These are phyloP conservation scores for Heliconius sara DNA, from an alignment of 2,888 invertebrate genomes.

Conservation along the genomic window DNA sequence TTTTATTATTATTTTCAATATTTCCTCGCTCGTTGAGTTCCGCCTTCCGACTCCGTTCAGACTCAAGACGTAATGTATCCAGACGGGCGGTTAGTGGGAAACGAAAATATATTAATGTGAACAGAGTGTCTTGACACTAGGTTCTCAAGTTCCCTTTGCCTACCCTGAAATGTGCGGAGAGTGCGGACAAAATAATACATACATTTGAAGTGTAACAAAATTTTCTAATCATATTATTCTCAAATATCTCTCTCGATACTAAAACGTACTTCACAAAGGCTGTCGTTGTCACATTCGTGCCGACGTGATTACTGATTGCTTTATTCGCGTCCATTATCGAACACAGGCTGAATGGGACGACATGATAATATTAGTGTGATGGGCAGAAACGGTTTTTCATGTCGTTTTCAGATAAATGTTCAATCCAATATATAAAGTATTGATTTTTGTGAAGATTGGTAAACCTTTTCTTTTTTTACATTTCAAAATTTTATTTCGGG, in stretches of 20 bases:
- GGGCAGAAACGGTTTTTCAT: constrained; percentile 13
- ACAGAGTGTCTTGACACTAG: no score
- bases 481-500: no score
- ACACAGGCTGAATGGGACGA: constrained; percentile 15
- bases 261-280: constrained; percentile 16
- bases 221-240: constrained; percentile 1
- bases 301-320: constrained; percentile 26
- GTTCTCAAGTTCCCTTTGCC: no score
- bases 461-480: no score
- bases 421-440: background rate
- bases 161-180: no score
- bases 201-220: background rate
- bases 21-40: no score
- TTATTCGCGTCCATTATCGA: constrained; percentile 21
- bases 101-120: no score
- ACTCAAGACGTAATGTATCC: no score
- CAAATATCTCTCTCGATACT: constrained; percentile 10
- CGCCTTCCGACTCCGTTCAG: no score
- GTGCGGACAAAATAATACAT: background rate
- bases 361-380: constrained; percentile 20
- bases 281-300: constrained; percentile 25
- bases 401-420: constrained; percentile 6
- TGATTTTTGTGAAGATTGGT: background rate
- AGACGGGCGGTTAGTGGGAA: no score
- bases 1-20: no score